phyloP scores from a whole-genome alignment of 1,140 invertebrate species.

The Ostrea edulis region DNA sequence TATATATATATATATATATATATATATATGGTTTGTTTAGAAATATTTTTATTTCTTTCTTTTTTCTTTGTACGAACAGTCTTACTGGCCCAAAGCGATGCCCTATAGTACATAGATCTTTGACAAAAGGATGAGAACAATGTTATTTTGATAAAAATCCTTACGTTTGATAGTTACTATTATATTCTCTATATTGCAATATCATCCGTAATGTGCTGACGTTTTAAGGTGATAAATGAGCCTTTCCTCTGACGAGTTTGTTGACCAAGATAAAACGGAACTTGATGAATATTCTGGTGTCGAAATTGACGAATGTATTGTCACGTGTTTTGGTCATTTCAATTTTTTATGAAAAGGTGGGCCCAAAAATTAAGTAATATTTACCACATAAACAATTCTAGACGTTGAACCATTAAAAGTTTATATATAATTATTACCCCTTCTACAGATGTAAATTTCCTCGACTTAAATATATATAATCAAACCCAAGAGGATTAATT shows the following conservation, averaged over 20 bases:
- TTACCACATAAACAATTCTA: background rate
- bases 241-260: slow-evolving; percentile 16
- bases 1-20: too few species aligned
- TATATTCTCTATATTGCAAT: background rate
- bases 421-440: background rate
- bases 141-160: background rate
- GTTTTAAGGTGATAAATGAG: slow-evolving; percentile 11
- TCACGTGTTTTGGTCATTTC: background rate
- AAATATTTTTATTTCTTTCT: too few species aligned
- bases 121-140: background rate
- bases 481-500: background rate
- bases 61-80: too few species aligned
- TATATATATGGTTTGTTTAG: too few species aligned
- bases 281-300: slow-evolving; percentile 22
- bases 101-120: background rate
- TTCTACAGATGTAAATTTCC: background rate
- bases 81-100: background rate
- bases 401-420: background rate
- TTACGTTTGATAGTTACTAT: background rate
- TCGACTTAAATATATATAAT: background rate
- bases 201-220: background rate
- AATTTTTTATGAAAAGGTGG: background rate
- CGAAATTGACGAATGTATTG: slow-evolving; percentile 20
- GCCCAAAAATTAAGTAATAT: background rate
- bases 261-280: slow-evolving; percentile 34